Conservation (phyloP, 2,888 invertebrate genomes). For the Melipona bicolor region DNA sequence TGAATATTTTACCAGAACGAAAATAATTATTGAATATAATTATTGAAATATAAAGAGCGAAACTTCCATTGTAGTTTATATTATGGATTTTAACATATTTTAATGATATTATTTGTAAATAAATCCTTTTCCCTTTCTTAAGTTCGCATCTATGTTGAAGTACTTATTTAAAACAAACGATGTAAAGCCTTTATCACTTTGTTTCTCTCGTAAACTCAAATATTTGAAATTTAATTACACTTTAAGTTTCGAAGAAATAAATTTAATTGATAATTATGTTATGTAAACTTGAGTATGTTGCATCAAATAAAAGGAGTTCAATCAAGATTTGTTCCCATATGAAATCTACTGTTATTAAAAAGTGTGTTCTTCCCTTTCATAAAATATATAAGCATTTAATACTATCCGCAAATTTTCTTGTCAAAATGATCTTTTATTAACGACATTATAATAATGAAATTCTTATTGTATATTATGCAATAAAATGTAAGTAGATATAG, state of each 20-base stretch:
- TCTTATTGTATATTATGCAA: no score
- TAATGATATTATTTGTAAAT: constrained; percentile 3
- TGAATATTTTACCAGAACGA: neutral
- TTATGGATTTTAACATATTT: neutral
- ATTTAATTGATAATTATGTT: neutral
- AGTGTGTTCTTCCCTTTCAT: no score
- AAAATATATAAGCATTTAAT: no score
- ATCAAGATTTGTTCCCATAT: neutral
- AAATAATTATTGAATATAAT: neutral
- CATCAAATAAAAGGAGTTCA: neutral
- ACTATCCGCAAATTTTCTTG: no score
- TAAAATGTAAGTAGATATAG: no score
- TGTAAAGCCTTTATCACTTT: neutral
- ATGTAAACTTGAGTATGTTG: neutral
- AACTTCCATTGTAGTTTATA: neutral
- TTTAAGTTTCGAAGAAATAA: neutral
- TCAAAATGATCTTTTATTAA: no score
- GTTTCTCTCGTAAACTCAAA: neutral
- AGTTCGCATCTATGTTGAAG: no score
- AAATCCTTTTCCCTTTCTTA: neutral
- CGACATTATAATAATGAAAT: no score
- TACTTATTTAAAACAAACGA: neutral
- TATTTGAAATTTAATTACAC: neutral
- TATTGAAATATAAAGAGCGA: neutral
- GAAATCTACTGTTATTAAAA: no score